Conservation (phyloP, 2,797 vertebrate species). For the Tiaroga cobitis region DNA sequence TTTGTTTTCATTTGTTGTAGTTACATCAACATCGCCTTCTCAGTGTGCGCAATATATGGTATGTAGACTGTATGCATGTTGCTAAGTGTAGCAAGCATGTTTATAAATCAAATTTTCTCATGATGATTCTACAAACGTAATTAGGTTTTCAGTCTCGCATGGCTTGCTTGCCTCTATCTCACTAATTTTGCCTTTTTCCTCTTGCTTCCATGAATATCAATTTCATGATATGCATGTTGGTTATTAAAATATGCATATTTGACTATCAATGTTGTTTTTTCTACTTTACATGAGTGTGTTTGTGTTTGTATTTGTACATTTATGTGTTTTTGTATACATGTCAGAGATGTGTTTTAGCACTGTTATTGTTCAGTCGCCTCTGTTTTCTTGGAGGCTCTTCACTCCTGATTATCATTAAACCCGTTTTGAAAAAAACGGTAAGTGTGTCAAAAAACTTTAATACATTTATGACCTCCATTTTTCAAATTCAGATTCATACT, state of each 20-base stretch:
- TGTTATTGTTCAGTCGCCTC: constrained; percentile 32
- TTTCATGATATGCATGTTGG: background rate
- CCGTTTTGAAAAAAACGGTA: constrained; percentile 3
- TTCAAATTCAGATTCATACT: no score
- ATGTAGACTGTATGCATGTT: background rate
- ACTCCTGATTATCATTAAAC: constrained; percentile 29
- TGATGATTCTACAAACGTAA: background rate
- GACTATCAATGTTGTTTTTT: background rate
- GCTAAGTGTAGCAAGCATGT: background rate
- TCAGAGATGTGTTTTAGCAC: constrained; percentile 5
- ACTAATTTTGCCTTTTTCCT: background rate
- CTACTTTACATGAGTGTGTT: background rate
- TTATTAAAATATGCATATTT: background rate
- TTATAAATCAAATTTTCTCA: background rate
- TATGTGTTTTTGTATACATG: constrained; percentile 4
- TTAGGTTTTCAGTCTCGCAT: background rate
- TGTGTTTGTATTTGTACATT: constrained; percentile 24
- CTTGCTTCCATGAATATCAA: background rate
- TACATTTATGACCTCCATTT: no score
- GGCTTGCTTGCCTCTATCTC: background rate
- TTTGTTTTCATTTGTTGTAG: constrained; percentile 4
- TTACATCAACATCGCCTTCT: background rate
- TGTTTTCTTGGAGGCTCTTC: constrained; percentile 21
- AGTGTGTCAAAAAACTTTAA: background rate
- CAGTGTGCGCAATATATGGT: background rate